Base-by-base conservation (phyloP, 2,113 vertebrate species). In the Strix aluco region DNA sequence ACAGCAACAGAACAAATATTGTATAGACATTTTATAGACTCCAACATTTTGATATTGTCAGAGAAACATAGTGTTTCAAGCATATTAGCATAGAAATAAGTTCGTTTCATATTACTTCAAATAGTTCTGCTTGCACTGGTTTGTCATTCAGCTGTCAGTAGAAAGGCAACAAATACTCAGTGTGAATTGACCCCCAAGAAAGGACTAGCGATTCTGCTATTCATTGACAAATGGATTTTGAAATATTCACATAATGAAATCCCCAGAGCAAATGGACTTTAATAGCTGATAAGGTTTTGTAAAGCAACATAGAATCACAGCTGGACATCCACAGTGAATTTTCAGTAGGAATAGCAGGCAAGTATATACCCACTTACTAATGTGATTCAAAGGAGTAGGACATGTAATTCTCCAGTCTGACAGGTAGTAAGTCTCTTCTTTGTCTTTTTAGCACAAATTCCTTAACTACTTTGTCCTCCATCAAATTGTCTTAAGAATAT, bases 191-290 rank as follows among this genome's bases (percentile, higher is more conserved):
- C 95, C 94, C 62, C 81, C 79, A 88, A 75, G 94, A 91, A 95
- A 90, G 67, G 59, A 77, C 75, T 63, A 40, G 52, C 1, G 25
- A 93, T 72, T 82, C 78, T 90, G 46, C 84, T 94, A 3, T 85
- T 58, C 78, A 69, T 22, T 89, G 87, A 83, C 91, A 97, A 94
- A 63, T 83, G 67, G 72, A 86, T 95, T 92, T 95, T 96, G 92
- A 93, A 90, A 89, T 93, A 82, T 51, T 89, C 93, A 62, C 62
- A 70, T 86, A 95, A 95, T 96, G 79, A 90, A 95, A 96, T 91
- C 84, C 63, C 58, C 49, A 3, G 44, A 89, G 92, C 69, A 80
- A 81, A 91, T 47, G 66, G 77, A 83, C 94, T 94, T 80, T n/a
- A 88, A 57, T 21, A 66, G 73, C 51, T 65, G 26, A 51, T 38